Evolutionary conservation across 2,888 invertebrate genomes (phyloP).

Genomic region (Lasioglossum pauxillum): DNA sequence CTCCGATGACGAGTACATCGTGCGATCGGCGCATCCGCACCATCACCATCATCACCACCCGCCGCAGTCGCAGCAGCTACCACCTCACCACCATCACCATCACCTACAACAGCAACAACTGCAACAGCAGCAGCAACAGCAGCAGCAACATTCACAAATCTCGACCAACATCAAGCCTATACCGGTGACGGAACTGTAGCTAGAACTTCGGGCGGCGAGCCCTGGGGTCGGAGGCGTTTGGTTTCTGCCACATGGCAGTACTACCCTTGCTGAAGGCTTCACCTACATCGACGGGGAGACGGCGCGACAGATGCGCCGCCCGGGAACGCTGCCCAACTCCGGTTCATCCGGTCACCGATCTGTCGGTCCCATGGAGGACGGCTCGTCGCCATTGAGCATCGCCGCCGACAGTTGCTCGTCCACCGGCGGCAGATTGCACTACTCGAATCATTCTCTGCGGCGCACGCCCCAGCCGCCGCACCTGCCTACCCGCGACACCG

Average conservation of each 20-base stretch:
- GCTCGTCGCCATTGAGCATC: slow-evolving; percentile 43
- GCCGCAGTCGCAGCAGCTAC: slow-evolving; percentile 80
- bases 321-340: slow-evolving; percentile 82
- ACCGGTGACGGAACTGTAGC: slow-evolving; percentile 97
- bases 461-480: slow-evolving; percentile 58
- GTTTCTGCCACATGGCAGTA: slow-evolving; percentile 88
- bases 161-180: slow-evolving; percentile 87
- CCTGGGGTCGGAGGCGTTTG: slow-evolving; percentile 89
- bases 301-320: slow-evolving; percentile 86
- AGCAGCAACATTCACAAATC: slow-evolving; percentile 84
- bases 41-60: slow-evolving; percentile 84
- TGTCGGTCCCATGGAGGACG: slow-evolving; percentile 49
- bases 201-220: slow-evolving; percentile 96
- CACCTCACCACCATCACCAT: slow-evolving; percentile 82
- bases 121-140: slow-evolving; percentile 83
- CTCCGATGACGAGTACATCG: slow-evolving; percentile 94
- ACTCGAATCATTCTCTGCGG: slow-evolving; percentile 73
- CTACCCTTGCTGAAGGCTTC: slow-evolving; percentile 90
- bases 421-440: slow-evolving; percentile 64
- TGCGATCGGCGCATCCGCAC: slow-evolving; percentile 87
- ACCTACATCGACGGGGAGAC: slow-evolving; percentile 90
- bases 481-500: slow-evolving; percentile 46
- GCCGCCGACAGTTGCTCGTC: slow-evolving; percentile 53
- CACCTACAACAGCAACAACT: slow-evolving; percentile 76
- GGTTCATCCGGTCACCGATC: slow-evolving; percentile 63